phyloP scores from a whole-genome alignment of 2,888 invertebrate species.

The Spisula subtruncata region DNA sequence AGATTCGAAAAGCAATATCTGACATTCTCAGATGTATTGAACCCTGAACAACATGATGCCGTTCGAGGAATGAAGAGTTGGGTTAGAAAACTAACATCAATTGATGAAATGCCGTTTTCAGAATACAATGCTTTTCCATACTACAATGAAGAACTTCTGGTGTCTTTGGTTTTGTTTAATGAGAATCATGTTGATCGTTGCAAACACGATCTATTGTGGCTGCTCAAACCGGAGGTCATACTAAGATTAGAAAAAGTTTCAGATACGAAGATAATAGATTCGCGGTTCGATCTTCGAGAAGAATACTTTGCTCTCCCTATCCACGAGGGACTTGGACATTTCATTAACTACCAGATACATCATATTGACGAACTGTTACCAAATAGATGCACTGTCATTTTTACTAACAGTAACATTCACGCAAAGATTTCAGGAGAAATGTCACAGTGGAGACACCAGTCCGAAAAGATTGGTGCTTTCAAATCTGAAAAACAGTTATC shows the following conservation, averaged over 20 bases:
- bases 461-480: slow-evolving; percentile 72
- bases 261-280: not conserved
- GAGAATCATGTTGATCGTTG: slow-evolving; percentile 29
- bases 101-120: slow-evolving; percentile 52
- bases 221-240: slow-evolving; percentile 71
- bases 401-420: slow-evolving; percentile 74
- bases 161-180: slow-evolving; percentile 65
- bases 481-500: slow-evolving; percentile 76
- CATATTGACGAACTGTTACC: not conserved
- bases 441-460: slow-evolving; percentile 24
- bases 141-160: slow-evolving; percentile 67
- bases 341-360: slow-evolving; percentile 38
- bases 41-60: slow-evolving; percentile 37
- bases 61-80: slow-evolving; percentile 48
- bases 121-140: slow-evolving; percentile 68
- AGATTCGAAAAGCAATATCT: slow-evolving; percentile 83
- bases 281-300: slow-evolving; percentile 25
- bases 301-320: slow-evolving; percentile 69
- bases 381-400: slow-evolving; percentile 44
- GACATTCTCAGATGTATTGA: slow-evolving; percentile 70
- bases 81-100: slow-evolving; percentile 38
- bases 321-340: slow-evolving; percentile 70
- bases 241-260: slow-evolving; percentile 52
- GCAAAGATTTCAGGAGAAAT: slow-evolving; percentile 27
- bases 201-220: slow-evolving; percentile 62